phyloP scores from a whole-genome alignment of 2,888 invertebrate genomes.

The Hemistola chrysoprasaria region DNA sequence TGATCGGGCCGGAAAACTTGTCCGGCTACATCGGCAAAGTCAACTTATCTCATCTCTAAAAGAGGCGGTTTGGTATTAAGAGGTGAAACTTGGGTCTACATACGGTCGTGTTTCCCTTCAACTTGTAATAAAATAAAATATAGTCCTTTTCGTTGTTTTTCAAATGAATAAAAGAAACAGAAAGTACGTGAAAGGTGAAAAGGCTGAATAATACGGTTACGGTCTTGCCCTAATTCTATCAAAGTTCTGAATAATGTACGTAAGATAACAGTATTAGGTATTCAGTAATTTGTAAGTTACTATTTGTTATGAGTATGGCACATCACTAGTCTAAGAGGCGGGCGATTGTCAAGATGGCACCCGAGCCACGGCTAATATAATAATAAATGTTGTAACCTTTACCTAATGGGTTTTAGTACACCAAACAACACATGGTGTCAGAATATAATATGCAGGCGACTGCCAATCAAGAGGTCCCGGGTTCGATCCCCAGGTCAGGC shows the following conservation, averaged over 20 bases:
- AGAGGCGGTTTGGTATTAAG: slow-evolving; percentile 12
- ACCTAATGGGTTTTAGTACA: no score
- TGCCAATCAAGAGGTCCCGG: no score
- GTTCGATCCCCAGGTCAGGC: no score
- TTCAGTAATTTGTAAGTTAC: slow-evolving; percentile 2
- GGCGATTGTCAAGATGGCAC: no score
- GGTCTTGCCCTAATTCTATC: slow-evolving; percentile 24
- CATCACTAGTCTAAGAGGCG: no score
- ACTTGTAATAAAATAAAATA: slow-evolving; percentile 31
- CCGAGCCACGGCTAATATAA: no score
- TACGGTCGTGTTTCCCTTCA: slow-evolving; percentile 16
- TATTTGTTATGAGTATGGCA: no score
- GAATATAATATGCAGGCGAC: no score
- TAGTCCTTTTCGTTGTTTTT: slow-evolving; percentile 32
- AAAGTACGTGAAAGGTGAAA: slow-evolving; percentile 26
- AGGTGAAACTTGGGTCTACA: slow-evolving; percentile 25
- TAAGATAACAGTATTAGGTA: no score
- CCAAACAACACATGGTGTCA: no score
- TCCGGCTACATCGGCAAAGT: slow-evolving; percentile 21
- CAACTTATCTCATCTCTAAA: slow-evolving; percentile 5
- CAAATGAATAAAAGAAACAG: slow-evolving; percentile 31
- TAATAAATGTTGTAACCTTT: no score
- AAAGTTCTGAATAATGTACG: slow-evolving; percentile 22
- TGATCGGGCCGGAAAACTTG: slow-evolving; percentile 8
- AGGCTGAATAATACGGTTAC: slow-evolving; percentile 23